Evolutionary conservation across 2,113 vertebrate species (phyloP), one percentile per base, ranked within the genome.

Genomic region (Lophotis ruficrista): DNA sequence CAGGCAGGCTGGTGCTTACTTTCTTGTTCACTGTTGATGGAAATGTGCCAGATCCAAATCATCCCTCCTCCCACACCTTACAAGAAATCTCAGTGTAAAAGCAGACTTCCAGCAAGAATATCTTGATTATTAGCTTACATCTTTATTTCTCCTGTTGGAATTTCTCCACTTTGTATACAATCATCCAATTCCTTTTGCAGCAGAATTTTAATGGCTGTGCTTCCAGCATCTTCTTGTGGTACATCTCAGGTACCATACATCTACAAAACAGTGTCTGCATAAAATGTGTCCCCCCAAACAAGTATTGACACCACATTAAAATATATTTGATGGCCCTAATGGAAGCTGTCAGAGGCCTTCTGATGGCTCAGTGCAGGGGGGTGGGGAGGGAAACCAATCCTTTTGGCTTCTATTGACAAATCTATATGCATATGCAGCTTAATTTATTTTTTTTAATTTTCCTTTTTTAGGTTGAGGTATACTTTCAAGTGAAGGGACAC

Each of bases 21-120:
- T 14, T 58, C 37, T 69, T 65, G 17, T 33, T 38, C 35, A 31
- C 25, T 0, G 0, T 0, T 64, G 66, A 56, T 25, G 4, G 31
- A 38, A 47, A 92, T 60, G 10, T 21, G 25, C 5, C 48, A 60
- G 31, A 80, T 43, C 13, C 31, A 94, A 89, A 58, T 18, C 27
- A 16, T 24, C 56, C 18, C 10, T 79, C 23, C 27, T 65, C 25
- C 17, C 9, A 17, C 17, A 86, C 24, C 57, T 87, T 66, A 53
- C 8, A 57, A 73, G 54, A 77, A 69, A 73, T 53, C 35, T 43
- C 10, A 23, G 23, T 38, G 61, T 18, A 77, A 77, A 70, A 4
- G 4, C 7, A 70, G 33, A 48, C 10, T 61, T 87, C 18, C 60
- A 87, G 13, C 12, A 89, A 48, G 15, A 65, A 53, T 61, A 84